Percentiles rank a stretch among this genome's conserved stretches.
phyloP scores from a whole-genome alignment of 2,888 invertebrate genomes.

The Stenichneumon culpator region DNA sequence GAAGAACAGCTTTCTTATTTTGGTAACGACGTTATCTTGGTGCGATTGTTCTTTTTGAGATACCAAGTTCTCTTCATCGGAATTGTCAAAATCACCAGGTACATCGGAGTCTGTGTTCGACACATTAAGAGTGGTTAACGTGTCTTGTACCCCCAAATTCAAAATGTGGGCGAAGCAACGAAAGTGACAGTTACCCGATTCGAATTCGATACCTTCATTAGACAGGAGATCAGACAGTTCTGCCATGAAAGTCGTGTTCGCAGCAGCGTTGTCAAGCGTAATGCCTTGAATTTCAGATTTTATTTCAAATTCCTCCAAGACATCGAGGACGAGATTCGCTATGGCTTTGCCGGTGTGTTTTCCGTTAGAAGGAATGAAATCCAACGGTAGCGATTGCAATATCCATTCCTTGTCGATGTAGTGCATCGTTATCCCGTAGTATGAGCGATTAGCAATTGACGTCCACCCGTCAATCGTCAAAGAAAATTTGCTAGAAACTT shows the following conservation, averaged over 20 bases:
- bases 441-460: slow-evolving; percentile 48
- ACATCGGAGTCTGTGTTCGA: background rate
- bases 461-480: slow-evolving; percentile 69
- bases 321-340: slow-evolving; percentile 49
- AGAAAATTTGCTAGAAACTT: slow-evolving; percentile 59
- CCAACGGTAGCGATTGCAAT: slow-evolving; percentile 66
- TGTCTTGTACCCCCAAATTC: slow-evolving; percentile 47
- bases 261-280: slow-evolving; percentile 10
- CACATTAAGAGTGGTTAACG: background rate
- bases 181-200: slow-evolving; percentile 54
- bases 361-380: slow-evolving; percentile 68
- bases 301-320: slow-evolving; percentile 43
- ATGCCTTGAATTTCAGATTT: slow-evolving; percentile 40
- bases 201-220: slow-evolving; percentile 31
- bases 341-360: slow-evolving; percentile 63
- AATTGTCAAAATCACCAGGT: slow-evolving; percentile 2
- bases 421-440: slow-evolving; percentile 64
- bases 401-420: slow-evolving; percentile 66
- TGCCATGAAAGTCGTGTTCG: slow-evolving; percentile 50
- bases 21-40: background rate
- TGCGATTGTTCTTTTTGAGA: background rate
- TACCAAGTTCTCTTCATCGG: background rate
- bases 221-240: slow-evolving; percentile 43
- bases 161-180: slow-evolving; percentile 50
- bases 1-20: slow-evolving; percentile 20